phyloP scores from a whole-genome alignment of 1,140 invertebrate species.

The Argopecten irradians region DNA sequence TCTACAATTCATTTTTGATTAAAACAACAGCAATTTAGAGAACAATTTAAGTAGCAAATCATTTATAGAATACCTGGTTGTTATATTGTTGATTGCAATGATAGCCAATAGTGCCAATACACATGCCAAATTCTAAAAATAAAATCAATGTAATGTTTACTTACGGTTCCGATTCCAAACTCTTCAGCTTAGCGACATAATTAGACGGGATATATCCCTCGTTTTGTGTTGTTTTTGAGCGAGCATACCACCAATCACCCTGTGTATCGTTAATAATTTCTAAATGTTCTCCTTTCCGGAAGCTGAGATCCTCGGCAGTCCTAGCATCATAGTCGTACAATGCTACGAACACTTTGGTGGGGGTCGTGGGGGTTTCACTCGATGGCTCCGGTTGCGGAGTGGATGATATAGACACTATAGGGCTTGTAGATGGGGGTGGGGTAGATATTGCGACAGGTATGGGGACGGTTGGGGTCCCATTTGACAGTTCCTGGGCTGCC shows the following conservation, averaged over 20 bases:
- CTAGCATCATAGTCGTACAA: constrained; percentile 99
- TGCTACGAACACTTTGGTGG: constrained; percentile 90
- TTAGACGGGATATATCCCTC: constrained; percentile 99
- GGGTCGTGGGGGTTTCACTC: constrained; percentile 43
- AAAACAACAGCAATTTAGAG: too few species aligned
- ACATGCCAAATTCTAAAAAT: background rate
- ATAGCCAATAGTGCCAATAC: too few species aligned
- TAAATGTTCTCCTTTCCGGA: constrained; percentile 98
- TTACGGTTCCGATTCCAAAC: constrained; percentile 99
- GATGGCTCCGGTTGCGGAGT: constrained; percentile 47
- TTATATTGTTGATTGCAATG: too few species aligned
- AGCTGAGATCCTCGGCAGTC: constrained; percentile 98
- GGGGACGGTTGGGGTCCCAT: constrained; percentile 45
- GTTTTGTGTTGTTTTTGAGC: constrained; percentile 91
- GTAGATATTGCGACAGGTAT: constrained; percentile 51
- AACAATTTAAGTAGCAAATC: too few species aligned
- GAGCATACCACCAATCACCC: constrained; percentile 99
- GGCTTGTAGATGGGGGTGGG: constrained; percentile 38
- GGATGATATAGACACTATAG: constrained; percentile 36
- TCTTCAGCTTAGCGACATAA: constrained; percentile 99
- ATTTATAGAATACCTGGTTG: too few species aligned
- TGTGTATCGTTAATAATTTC: constrained; percentile 99
- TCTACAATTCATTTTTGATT: too few species aligned
- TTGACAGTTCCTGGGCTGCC: constrained; percentile 45
- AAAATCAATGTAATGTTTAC: constrained; percentile 44